Evolutionary conservation across 2,113 vertebrate genomes (phyloP).

Genomic region (Hemichromis elongatus): DNA sequence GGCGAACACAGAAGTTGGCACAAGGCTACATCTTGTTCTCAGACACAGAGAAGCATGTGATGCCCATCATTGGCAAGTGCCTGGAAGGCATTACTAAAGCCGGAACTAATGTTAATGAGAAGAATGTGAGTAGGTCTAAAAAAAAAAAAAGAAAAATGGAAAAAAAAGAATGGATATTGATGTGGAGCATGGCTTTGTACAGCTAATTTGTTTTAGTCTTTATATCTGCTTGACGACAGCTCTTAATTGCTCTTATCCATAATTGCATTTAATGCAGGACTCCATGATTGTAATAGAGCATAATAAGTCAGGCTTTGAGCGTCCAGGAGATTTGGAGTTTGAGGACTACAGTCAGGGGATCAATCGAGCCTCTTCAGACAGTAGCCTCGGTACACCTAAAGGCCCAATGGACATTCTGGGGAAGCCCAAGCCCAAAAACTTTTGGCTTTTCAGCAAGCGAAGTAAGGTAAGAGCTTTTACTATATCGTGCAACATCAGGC

Average conservation of each 20-base stretch:
- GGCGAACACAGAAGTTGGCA: conserved; percentile 72
- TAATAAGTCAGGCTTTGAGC: conserved; percentile 87
- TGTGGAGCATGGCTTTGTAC: background rate
- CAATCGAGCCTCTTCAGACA: conserved; percentile 82
- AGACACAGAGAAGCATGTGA: conserved; percentile 81
- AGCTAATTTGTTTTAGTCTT: background rate
- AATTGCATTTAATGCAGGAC: conserved; percentile 68
- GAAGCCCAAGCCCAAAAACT: conserved; percentile 79
- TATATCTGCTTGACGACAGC: background rate
- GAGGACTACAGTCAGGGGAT: conserved; percentile 90
- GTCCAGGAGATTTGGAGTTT: conserved; percentile 84
- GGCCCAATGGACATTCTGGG: conserved; percentile 73
- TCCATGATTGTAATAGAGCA: conserved; percentile 82
- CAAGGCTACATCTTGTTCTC: conserved; percentile 80
- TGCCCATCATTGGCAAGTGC: conserved; percentile 88
- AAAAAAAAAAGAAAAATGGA: background rate
- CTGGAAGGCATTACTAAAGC: conserved; percentile 87
- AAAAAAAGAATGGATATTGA: background rate
- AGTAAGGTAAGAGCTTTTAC: conserved; percentile 79
- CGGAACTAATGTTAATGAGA: conserved; percentile 78
- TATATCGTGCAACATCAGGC: background rate
- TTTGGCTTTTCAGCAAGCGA: conserved; percentile 86
- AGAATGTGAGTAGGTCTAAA: conserved; percentile 70
- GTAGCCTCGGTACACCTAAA: conserved; percentile 82
- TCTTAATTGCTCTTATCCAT: background rate